Percentiles rank a stretch among this genome's conserved stretches.
Evolutionary conservation across 2,888 invertebrate species (phyloP).

Genomic region (Limenitis camilla): DNA sequence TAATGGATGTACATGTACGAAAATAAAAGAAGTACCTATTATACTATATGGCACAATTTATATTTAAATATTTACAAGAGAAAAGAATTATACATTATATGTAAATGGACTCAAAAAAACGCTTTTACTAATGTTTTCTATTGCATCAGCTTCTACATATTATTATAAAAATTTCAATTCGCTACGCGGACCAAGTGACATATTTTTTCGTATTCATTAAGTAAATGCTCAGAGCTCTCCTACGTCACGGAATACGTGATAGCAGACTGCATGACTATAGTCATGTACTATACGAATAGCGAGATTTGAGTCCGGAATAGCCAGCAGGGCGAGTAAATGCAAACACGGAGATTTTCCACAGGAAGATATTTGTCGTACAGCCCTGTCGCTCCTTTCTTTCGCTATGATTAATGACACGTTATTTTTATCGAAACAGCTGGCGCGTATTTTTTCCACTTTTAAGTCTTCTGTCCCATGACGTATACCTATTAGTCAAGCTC

Average conservation of each 20-base stretch:
- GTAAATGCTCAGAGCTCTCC: conserved; percentile 11
- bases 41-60: too few species aligned
- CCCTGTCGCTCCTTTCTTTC: conserved; percentile 60
- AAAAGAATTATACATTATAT: too few species aligned
- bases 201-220: conserved; percentile 13
- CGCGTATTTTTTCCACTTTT: conserved; percentile 50
- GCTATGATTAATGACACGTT: conserved; percentile 68
- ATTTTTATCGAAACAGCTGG: conserved; percentile 70
- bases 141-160: background rate
- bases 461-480: conserved; percentile 61
- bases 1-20: too few species aligned
- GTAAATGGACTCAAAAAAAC: background rate
- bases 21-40: too few species aligned
- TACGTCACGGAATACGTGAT: background rate
- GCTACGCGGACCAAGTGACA: conserved; percentile 5
- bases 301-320: conserved; percentile 12
- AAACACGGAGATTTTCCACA: conserved; percentile 41
- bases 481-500: conserved; percentile 62
- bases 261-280: too few species aligned
- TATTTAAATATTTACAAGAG: too few species aligned
- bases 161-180: conserved; percentile 2
- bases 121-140: background rate
- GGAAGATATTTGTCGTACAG: conserved; percentile 64
- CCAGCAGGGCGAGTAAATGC: conserved; percentile 30
- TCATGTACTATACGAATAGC: background rate